Evolutionary conservation across 2,113 vertebrate genomes (phyloP), one percentile per base, ranked within the genome.

Genomic region (Hydrolagus affinis): DNA sequence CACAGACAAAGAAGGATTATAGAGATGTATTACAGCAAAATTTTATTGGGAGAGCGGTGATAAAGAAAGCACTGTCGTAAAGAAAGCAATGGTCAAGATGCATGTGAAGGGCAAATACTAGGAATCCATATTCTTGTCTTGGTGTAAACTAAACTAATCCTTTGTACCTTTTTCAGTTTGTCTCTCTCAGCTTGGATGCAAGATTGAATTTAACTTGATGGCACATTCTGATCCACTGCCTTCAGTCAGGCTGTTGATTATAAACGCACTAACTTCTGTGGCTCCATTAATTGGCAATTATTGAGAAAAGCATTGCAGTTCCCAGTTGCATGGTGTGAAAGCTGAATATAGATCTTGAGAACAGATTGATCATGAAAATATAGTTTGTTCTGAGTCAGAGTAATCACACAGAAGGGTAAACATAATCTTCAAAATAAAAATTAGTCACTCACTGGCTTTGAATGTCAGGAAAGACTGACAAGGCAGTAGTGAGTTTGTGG

Each of bases 321-420:
- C 62, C 76, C 78, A 83, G 78, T 25, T 62, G 62, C 62, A 15
- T 83, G 62, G 78, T 83, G 78, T 83, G 78, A 83, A 83, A 83
- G 78, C 78, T 83, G 78, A 19, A 83, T 83, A 66, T 83, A 83
- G 78, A 83, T 83, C 62, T 83, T 14, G 78, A 83, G 78, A 83
- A 83, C 78, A 83, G 78, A 83, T 83, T 83, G 78, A 83, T 66
- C 66, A 62, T 28, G 78, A 83, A 83, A 83, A 83, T 83, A 83
- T 62, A 83, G 78, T 66, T 28, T n/a, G 78, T 83, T 83, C 78
- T 66, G 78, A 83, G 11, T 64, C 78, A 83, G 60, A 83, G 78
- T 66, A 83, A 83, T 83, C 78, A 83, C 62, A 30, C 78, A 66
- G 62, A 83, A 83, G 78, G 25, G 66, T 83, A 66, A 83, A 66